Conservation (phyloP, 2,113 vertebrate species). For the Columbina picui region DNA sequence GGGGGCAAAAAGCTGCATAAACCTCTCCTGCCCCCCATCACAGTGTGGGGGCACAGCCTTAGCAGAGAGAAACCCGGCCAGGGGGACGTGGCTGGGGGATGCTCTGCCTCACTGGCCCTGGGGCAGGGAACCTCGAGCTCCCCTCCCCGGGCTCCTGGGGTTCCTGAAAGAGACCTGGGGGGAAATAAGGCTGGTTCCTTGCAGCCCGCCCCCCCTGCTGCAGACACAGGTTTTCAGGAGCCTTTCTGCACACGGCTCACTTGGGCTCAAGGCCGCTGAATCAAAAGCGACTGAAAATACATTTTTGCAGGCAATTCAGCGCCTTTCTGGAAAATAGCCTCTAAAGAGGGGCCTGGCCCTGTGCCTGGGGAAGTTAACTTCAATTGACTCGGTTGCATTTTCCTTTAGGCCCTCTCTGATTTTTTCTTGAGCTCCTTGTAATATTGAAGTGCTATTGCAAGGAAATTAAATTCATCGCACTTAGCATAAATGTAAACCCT, state of each 20-base stretch:
- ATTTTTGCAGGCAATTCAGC: not conserved
- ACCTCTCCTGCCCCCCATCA: not conserved
- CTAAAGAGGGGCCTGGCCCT: conserved; percentile 17
- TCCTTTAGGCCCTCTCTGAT: conserved; percentile 2
- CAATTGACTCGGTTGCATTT: conserved; percentile 30
- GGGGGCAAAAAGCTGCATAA: not conserved
- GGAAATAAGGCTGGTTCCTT: not conserved
- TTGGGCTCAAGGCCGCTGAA: not conserved
- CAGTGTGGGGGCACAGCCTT: accelerated
- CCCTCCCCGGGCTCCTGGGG: accelerated
- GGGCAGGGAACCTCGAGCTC: accelerated
- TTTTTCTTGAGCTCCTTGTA: conserved; percentile 24
- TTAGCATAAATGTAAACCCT: not conserved
- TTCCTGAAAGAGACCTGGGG: not conserved
- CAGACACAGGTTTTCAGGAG: not conserved
- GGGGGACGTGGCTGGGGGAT: accelerated
- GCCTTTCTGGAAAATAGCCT: conserved; percentile 11
- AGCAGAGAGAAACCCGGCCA: not conserved
- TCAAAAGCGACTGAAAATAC: not conserved
- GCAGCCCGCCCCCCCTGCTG: not conserved
- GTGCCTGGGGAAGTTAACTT: conserved; percentile 36
- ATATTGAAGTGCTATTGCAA: not conserved
- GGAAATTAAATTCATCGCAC: not conserved
- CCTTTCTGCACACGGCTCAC: not conserved
- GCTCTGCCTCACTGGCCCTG: not conserved